Evolutionary conservation across 2,113 vertebrate genomes (phyloP), one percentile per base, ranked within the genome.

Genomic region (Nesogale talazaci): DNA sequence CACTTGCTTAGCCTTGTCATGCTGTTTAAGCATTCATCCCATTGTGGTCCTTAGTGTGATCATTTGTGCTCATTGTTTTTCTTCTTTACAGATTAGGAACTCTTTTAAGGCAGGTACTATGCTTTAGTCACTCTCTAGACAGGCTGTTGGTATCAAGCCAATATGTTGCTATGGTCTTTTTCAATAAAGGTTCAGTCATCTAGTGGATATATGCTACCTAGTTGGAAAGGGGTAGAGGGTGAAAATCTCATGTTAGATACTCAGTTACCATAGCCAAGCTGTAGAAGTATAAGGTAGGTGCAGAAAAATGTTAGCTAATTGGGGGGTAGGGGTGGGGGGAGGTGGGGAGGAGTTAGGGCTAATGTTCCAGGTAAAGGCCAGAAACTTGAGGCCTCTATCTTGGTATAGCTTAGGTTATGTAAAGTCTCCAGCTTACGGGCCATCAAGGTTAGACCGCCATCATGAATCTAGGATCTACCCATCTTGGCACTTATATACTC

Each of bases 171-270:
- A 46, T 34, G 89, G 67, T 94, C 86, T 92, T 94, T n/a, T n/a
- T n/a, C n/a, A n/a, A n/a, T n/a, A n/a, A n/a, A n/a, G n/a, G 90
- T 82, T 94, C 86, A 93, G 85, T 89, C 84, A 90, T 86, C 72
- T 69, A 93, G 94, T 85, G 92, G 96, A 95, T 90, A 96, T 94
- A 94, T 97, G 96, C 85, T 94, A 87, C 87, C 94, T 93, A 94
- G 95, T 94, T 95, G 96, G 95, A 83, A 95, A 81, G 74, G 70
- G 85, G 76, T 94, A 94, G 76, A 93, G 88, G 83, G 86, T 94
- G 92, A 94, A 93, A 96, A 96, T 94, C 94, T 94, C 78, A 94
- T 94, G 95, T 97, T 94, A 95, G 94, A 94, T 94, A 61, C 93
- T 90, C 70, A 91, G 92, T 83, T 93, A 93, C 94, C 95, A 91